These are phyloP conservation scores for Papilio glaucus DNA, from an alignment of 1,140 invertebrate genomes.

Conservation along the genomic window DNA sequence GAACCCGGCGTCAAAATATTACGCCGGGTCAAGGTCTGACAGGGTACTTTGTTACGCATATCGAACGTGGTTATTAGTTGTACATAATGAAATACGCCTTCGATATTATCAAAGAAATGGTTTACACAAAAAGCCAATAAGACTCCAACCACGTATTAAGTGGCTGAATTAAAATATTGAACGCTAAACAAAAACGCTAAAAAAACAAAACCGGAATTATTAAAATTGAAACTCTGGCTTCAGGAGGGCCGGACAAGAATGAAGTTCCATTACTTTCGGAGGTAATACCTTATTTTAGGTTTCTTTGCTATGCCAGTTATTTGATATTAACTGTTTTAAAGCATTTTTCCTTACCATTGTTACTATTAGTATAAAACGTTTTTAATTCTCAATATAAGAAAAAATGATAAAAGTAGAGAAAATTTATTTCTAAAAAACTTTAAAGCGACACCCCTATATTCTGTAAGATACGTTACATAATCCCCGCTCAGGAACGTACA, in stretches of 20 bases:
- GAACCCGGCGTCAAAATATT: conserved; percentile 35
- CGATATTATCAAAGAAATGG: neutral
- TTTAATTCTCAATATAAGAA: too few relatives aligned
- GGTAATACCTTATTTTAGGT: too few relatives aligned
- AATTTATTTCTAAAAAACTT: neutral
- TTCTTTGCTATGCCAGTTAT: too few relatives aligned
- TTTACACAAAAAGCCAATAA: neutral
- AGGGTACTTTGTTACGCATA: conserved; percentile 25
- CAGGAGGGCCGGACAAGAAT: too few relatives aligned
- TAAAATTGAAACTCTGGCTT: too few relatives aligned
- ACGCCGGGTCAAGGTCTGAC: conserved; percentile 33
- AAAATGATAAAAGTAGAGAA: neutral
- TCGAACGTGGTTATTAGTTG: neutral
- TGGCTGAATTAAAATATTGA: too few relatives aligned
- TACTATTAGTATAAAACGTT: too few relatives aligned
- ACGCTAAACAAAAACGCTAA: too few relatives aligned
- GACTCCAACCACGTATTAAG: neutral
- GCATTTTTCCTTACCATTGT: too few relatives aligned
- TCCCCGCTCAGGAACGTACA: neutral
- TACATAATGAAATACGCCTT: neutral
- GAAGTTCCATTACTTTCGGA: too few relatives aligned
- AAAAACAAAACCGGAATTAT: too few relatives aligned
- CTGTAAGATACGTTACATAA: neutral
- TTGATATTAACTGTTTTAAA: too few relatives aligned
- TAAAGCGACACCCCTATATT: neutral